Evolutionary conservation across 2,888 invertebrate species (phyloP).

Genomic region (Protophormia terraenovae): DNA sequence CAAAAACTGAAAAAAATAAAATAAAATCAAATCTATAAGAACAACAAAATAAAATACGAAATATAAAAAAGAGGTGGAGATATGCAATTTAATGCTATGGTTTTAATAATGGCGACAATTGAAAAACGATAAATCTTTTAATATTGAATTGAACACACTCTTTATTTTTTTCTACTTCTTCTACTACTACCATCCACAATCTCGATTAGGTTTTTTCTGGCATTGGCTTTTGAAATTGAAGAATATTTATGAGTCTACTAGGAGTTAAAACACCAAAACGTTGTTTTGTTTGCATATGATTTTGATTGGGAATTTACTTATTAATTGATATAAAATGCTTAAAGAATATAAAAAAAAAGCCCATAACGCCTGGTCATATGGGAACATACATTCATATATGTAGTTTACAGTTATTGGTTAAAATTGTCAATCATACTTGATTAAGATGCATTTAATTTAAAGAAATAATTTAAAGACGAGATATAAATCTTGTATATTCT

Average conservation of each 20-base stretch:
- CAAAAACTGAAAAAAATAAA: too few relatives aligned
- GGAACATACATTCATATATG: background rate
- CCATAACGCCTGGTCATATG: too few relatives aligned
- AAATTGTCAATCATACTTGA: slow-evolving; percentile 19
- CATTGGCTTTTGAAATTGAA: slow-evolving; percentile 50
- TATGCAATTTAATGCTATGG: slow-evolving; percentile 64
- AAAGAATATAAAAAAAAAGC: background rate
- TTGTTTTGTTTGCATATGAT: slow-evolving; percentile 22
- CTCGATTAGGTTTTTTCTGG: slow-evolving; percentile 43
- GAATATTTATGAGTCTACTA: slow-evolving; percentile 64
- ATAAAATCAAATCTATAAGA: slow-evolving; percentile 31
- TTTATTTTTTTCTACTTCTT: background rate
- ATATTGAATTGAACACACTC: slow-evolving; percentile 73
- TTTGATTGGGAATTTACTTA: slow-evolving; percentile 38
- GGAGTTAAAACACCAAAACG: background rate
- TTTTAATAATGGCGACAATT: slow-evolving; percentile 76
- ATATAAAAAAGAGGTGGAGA: slow-evolving; percentile 12
- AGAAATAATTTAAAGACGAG: background rate
- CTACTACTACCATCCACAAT: background rate
- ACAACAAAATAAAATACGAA: background rate
- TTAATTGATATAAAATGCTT: slow-evolving; percentile 27
- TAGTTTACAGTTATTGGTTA: slow-evolving; percentile 26
- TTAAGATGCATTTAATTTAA: background rate
- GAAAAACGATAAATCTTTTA: slow-evolving; percentile 79
- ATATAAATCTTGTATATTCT: background rate